Evolutionary conservation across 2,888 invertebrate genomes (phyloP).

Genomic region (Hipparchia semele): DNA sequence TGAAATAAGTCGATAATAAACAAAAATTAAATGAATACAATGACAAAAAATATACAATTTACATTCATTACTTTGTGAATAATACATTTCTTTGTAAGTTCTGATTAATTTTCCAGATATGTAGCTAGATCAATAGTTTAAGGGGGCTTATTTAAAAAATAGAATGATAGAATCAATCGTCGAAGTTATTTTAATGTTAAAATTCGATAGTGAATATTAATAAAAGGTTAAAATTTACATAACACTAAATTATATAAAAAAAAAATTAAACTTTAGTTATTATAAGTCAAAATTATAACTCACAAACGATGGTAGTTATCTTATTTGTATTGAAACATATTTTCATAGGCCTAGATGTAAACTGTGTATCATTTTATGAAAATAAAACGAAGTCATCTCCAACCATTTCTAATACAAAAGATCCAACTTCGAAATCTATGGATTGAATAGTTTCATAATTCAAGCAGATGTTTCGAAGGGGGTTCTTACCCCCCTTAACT

Average conservation of each 20-base stretch:
- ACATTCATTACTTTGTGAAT: neutral
- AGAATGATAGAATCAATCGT: neutral
- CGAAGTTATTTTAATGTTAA: no score
- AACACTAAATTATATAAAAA: no score
- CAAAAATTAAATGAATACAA: neutral
- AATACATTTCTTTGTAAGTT: neutral
- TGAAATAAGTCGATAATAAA: constrained; percentile 23
- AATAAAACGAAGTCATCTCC: constrained; percentile 22
- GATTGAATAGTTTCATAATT: neutral
- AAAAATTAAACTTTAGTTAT: neutral
- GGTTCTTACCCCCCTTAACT: neutral
- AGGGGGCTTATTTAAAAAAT: neutral
- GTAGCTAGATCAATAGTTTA: neutral
- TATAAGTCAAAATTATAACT: neutral
- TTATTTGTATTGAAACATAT: neutral
- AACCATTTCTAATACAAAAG: neutral
- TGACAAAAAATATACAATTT: neutral
- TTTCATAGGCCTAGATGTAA: constrained; percentile 10
- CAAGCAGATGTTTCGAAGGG: constrained; percentile 1
- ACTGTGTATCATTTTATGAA: constrained; percentile 20
- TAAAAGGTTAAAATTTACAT: no score
- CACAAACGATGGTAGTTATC: neutral
- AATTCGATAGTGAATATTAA: no score
- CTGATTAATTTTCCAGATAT: neutral
- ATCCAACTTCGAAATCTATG: neutral